Evolutionary conservation across 1,140 invertebrate species (phyloP).

Genomic region (Nasonia longicornis): DNA sequence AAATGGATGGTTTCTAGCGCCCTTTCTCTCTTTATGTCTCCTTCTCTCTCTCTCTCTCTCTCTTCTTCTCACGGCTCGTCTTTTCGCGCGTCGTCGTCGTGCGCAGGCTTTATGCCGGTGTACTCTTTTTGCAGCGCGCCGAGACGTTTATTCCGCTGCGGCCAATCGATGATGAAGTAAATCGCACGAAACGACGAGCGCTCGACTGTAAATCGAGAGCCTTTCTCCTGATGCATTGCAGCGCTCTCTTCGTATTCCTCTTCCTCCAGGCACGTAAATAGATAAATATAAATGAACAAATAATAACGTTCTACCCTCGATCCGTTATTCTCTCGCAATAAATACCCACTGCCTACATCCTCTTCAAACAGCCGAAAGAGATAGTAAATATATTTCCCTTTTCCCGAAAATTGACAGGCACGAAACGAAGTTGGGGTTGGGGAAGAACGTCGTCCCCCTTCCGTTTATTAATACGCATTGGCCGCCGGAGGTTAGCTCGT

Average conservation of each 20-base stretch:
- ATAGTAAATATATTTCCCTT: not conserved
- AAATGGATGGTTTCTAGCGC: constrained; percentile 52
- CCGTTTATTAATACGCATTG: not conserved
- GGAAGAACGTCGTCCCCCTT: too few species aligned
- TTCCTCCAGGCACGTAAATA: not conserved
- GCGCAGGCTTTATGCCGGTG: not conserved
- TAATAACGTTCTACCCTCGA: too few species aligned
- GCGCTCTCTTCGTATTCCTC: not conserved
- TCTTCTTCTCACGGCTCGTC: not conserved
- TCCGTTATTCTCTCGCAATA: not conserved
- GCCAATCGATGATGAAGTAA: constrained; percentile 44
- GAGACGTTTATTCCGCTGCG: constrained; percentile 29
- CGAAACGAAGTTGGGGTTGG: not conserved
- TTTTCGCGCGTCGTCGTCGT: constrained; percentile 7
- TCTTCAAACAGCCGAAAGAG: not conserved
- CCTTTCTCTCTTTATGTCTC: constrained; percentile 22
- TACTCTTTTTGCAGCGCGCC: not conserved
- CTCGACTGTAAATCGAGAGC: constrained; percentile 40
- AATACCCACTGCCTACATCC: not conserved
- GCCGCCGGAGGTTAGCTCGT: not conserved
- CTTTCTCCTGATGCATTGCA: not conserved
- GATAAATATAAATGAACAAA: not conserved
- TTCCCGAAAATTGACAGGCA: not conserved
- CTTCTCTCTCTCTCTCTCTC: constrained; percentile 1
- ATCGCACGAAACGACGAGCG: constrained; percentile 45